Evolutionary conservation across 2,888 invertebrate genomes (phyloP), one percentile per base, ranked within the genome.

Genomic region (Harpagoxenus sublaevis): DNA sequence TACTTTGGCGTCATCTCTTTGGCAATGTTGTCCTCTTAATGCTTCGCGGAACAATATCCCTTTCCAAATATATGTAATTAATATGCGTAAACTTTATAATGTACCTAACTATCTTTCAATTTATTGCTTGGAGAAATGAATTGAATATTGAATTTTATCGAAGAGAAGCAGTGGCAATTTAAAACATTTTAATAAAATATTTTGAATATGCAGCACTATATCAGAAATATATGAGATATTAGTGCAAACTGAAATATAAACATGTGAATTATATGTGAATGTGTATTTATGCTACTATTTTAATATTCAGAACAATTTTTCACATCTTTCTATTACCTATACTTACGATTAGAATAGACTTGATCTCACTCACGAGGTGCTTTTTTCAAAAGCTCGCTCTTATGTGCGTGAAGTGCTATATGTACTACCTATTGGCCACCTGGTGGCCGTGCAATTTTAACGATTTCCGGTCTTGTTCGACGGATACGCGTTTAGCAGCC

Each of bases 361-460:
- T 68, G 79, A 57, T 60, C 28, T 79, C 45, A 23, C 10, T 78
- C 48, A 15, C 39, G 28, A 71, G 57, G 55, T 57, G 65, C 57
- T 53, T 70, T 79, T 81, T 84, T 39, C n/a, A 4, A 6, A 42
- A 55, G 63, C 31, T 39, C 9, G 57, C 9, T 53, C 63, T 79
- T 48, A 45, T 35, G 23, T 28, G 23, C 45, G 42, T 28, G 53
- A 66, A 66, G 23, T 45, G 55, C 28, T 70, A 62, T 84, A 23
- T 23, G 23, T 23, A 84, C 42, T 48, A 66, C 65, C 51, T 53
- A 82, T 78, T 35, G 82, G 66, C 71, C 89, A 85, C 85, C 82
- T 84, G 84, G 86, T 57, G 70, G 48, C 31, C 42, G 75, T 23
- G 66, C 63, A 48, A 86, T 86, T 86, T 84, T 86, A 86, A 86